Base-by-base conservation (phyloP, 2,888 invertebrate genomes). In the Xanthia togata region DNA sequence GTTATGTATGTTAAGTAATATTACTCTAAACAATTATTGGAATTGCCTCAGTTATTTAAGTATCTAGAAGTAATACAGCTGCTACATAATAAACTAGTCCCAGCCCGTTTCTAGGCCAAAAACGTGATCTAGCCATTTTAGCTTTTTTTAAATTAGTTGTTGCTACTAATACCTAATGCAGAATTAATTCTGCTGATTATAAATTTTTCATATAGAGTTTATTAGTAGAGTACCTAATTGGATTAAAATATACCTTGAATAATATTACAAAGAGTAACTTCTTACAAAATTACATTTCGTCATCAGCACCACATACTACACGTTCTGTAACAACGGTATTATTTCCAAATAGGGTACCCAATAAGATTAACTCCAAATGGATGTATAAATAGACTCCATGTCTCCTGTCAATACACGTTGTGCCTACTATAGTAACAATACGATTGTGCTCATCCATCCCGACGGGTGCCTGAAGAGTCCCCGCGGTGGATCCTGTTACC, bases 401-500 rank as follows among this genome's bases (percentile, higher is more conserved):
- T 79, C 79, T 67, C 67, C 70, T 79, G 87, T 78, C 91, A 91
- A 89, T 90, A 62, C 83, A 71, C 65, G 73, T 74, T 74, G 80
- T 70, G 62, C 80, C 73, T 63, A 91, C 85, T 91, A 87, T 86
- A 90, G 76, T 64, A 82, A 83, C 84, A 86, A 87, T 76, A 74
- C 86, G 85, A 89, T 89, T 88, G 86, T 81, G 84, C 81, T 89
- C 89, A 90, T 89, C 89, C 85, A 81, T 85, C 76, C 84, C 81
- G 88, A 88, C 87, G 83, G 89, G 87, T 90, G 87, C 89, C 86
- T 85, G 88, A 85, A 84, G 83, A 81, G 62, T 70, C 83, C 77
- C 71, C 70, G 81, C 81, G 78, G 76, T 84, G 90, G 87, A 92
- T 94, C 91, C 89, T 89, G 91, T 94, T 93, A 91, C 93, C 63